phyloP scores from a whole-genome alignment of 2,888 invertebrate species.

The Anaspis maculata region DNA sequence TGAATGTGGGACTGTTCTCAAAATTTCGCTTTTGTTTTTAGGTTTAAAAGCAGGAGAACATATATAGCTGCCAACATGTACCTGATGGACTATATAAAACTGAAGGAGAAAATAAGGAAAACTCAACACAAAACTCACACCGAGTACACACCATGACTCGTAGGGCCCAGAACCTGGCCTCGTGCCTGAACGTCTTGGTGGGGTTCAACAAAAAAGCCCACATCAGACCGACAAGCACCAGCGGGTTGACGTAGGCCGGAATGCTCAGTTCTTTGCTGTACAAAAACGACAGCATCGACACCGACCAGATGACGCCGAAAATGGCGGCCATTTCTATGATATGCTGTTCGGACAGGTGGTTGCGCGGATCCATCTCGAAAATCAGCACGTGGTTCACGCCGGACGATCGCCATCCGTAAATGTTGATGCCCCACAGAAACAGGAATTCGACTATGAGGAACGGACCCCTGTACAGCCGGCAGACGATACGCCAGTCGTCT shows the following conservation, averaged over 20 bases:
- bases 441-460: constrained; percentile 87
- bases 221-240: constrained; percentile 76
- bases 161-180: constrained; percentile 91
- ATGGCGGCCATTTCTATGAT: constrained; percentile 90
- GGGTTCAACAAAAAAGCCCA: constrained; percentile 86
- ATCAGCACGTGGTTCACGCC: constrained; percentile 97
- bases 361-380: constrained; percentile 92
- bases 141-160: constrained; percentile 67
- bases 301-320: constrained; percentile 90
- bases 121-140: constrained; percentile 2
- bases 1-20: too few species aligned
- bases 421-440: constrained; percentile 91
- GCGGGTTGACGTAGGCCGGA: constrained; percentile 87
- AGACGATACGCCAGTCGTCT: constrained; percentile 75
- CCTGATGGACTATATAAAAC: too few species aligned
- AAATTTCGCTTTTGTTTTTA: too few species aligned
- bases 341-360: constrained; percentile 89
- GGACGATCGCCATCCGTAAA: constrained; percentile 94
- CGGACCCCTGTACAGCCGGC: constrained; percentile 89
- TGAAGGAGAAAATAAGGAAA: too few species aligned
- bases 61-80: too few species aligned
- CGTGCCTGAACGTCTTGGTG: constrained; percentile 80
- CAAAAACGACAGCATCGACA: constrained; percentile 79
- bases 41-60: too few species aligned
- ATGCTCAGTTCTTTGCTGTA: constrained; percentile 75